Percentiles rank a stretch among this genome's conserved stretches.
Conservation (phyloP, 2,797 vertebrate species). For the Florisuga fusca region DNA sequence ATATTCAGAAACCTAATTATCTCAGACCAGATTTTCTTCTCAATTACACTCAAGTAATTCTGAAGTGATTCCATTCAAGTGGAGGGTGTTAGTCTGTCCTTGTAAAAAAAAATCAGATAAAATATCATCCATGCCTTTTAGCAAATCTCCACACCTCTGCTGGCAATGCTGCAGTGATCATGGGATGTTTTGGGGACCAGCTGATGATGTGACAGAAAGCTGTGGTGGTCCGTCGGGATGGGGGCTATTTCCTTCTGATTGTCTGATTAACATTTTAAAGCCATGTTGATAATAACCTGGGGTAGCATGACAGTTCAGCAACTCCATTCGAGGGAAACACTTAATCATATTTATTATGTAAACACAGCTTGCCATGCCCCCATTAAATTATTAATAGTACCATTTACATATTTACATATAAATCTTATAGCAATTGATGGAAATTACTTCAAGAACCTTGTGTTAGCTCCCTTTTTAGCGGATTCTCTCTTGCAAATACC, state of each 20-base stretch:
- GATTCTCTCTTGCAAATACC: constrained; percentile 56
- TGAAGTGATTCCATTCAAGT: constrained; percentile 28
- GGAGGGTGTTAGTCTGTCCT: background rate
- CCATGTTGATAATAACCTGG: constrained; percentile 72
- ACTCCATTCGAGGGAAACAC: constrained; percentile 76
- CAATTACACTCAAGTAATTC: constrained; percentile 59
- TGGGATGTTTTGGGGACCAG: background rate
- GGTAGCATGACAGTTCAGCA: constrained; percentile 75
- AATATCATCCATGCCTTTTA: background rate
- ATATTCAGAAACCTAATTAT: constrained; percentile 41
- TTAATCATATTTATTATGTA: constrained; percentile 81
- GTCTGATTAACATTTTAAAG: constrained; percentile 74
- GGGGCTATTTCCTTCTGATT: constrained; percentile 55
- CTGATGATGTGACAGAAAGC: rapidly evolving
- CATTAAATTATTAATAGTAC: constrained; percentile 79
- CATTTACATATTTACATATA: constrained; percentile 81
- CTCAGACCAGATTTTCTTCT: constrained; percentile 56
- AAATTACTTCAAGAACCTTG: constrained; percentile 64
- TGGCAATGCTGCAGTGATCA: rapidly evolving
- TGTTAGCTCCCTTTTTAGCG: constrained; percentile 58
- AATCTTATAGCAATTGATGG: constrained; percentile 75
- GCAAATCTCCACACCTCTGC: background rate
- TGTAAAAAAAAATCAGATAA: background rate
- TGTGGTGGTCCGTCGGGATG: background rate
- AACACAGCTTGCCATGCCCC: constrained; percentile 78